Conservation (phyloP, 2,113 vertebrate genomes). For the Rostratula benghalensis region DNA sequence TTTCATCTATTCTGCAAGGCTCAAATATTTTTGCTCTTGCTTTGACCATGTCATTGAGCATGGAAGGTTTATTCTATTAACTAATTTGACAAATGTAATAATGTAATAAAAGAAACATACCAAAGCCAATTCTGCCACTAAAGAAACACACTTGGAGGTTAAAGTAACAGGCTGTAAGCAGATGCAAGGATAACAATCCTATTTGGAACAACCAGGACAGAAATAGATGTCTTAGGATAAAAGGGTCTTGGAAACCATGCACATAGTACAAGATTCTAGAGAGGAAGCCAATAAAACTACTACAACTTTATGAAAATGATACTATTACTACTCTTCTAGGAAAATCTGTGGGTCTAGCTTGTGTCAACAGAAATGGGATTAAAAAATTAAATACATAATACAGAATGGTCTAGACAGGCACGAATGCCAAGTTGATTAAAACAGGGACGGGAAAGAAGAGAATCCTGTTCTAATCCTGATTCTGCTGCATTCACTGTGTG, state of each 20-base stretch:
- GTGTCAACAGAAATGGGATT: neutral
- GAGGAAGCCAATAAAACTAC: neutral
- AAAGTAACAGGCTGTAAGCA: neutral
- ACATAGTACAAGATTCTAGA: neutral
- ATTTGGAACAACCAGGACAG: neutral
- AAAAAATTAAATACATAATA: neutral
- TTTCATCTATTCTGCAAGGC: neutral
- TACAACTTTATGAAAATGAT: neutral
- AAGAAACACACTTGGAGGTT: neutral
- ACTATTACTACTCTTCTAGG: neutral
- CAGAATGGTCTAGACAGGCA: neutral
- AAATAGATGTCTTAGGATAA: slow-evolving; percentile 17
- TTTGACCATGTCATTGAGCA: neutral
- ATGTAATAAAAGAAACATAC: too few species aligned
- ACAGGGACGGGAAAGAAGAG: neutral
- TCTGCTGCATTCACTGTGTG: neutral
- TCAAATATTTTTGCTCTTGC: neutral
- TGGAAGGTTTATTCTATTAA: neutral
- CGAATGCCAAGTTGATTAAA: slow-evolving; percentile 11
- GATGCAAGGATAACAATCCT: neutral
- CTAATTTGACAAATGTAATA: neutral
- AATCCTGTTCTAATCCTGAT: slow-evolving; percentile 40
- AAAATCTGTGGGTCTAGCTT: neutral
- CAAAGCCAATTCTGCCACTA: neutral
- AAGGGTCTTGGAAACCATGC: neutral